phyloP scores from a whole-genome alignment of 2,888 invertebrate species.

The Drosophila bunnanda region DNA sequence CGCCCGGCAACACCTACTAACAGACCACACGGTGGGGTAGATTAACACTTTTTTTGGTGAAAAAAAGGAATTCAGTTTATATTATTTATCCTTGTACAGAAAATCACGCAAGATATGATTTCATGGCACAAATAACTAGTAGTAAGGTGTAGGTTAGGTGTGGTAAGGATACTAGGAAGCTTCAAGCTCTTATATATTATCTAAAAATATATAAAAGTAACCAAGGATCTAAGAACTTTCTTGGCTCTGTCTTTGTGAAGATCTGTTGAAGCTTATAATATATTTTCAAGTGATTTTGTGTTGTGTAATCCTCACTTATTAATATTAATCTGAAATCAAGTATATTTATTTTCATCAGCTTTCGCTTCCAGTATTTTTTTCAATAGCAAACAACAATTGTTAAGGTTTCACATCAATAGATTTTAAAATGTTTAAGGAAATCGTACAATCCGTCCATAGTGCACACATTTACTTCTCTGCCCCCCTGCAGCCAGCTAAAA shows the following conservation, averaged over 20 bases:
- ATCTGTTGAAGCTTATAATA: neutral
- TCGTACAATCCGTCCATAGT: neutral
- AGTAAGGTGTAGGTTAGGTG: neutral
- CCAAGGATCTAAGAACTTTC: neutral
- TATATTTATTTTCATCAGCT: no score
- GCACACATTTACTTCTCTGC: neutral
- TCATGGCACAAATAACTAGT: neutral
- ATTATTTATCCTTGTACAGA: neutral
- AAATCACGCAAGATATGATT: neutral
- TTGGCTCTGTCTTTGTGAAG: neutral
- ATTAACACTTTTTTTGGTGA: neutral
- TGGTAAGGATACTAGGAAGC: neutral
- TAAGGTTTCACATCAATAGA: neutral
- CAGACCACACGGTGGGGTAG: neutral
- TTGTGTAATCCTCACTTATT: no score
- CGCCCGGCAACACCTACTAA: neutral
- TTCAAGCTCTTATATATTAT: neutral
- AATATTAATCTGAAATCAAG: no score
- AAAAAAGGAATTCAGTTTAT: neutral
- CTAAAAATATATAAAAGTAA: neutral
- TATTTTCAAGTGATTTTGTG: no score
- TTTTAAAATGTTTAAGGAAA: neutral
- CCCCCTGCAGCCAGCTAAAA: conserved; percentile 5
- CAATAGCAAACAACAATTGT: no score
- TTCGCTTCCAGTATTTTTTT: neutral